phyloP scores from a whole-genome alignment of 53 echinoderm and acorn worm genomes.

The Apostichopus leukothele region DNA sequence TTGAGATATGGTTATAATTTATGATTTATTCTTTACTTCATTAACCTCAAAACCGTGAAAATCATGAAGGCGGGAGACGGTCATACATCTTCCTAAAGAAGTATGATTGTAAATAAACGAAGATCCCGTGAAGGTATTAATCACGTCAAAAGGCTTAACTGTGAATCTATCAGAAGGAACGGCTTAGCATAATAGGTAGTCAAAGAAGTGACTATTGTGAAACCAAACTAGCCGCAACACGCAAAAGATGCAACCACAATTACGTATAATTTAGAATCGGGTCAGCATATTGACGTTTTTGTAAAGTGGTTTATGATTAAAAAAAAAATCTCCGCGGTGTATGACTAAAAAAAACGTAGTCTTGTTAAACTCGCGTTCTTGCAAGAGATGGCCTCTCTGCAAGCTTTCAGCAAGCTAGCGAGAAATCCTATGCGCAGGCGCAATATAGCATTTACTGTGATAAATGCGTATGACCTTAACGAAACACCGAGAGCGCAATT shows the following conservation, averaged over 20 bases:
- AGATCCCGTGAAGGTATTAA: not conserved
- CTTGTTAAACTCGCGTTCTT: too few species aligned
- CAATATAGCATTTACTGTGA: not conserved
- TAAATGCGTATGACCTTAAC: conserved; percentile 36
- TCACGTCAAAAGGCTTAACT: not conserved
- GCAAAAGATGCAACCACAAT: not conserved
- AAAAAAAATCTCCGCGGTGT: too few species aligned
- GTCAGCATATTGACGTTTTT: not conserved
- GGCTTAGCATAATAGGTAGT: too few species aligned
- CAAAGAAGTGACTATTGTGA: not conserved
- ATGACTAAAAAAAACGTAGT: too few species aligned
- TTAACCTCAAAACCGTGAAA: not conserved
- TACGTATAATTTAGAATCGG: not conserved
- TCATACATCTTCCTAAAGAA: not conserved
- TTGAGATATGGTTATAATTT: conserved; percentile 8
- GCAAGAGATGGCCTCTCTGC: too few species aligned
- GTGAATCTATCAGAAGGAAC: not conserved
- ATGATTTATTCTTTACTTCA: not conserved
- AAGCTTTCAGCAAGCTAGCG: too few species aligned
- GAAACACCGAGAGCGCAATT: conserved; percentile 45
- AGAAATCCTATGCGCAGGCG: not conserved
- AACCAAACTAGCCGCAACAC: not conserved
- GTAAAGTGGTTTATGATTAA: not conserved
- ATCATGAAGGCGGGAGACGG: not conserved
- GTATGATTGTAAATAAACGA: not conserved